Percentiles rank a stretch among this genome's conserved stretches.
phyloP scores from a whole-genome alignment of 2,888 invertebrate species.

The Dynastes hyllus region DNA sequence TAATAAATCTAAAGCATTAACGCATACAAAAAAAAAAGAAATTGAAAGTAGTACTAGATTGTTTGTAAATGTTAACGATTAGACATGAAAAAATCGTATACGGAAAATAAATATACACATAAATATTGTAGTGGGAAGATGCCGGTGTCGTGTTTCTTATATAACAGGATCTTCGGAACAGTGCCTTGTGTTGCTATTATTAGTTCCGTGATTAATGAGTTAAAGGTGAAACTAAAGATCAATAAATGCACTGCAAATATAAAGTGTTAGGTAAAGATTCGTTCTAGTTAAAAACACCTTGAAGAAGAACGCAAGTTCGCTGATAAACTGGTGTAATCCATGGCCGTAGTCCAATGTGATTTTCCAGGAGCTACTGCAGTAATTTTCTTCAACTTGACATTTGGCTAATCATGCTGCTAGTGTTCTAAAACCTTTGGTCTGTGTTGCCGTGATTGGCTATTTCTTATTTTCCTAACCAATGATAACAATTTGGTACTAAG shows the following conservation, averaged over 20 bases:
- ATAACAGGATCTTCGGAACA: slow-evolving; percentile 10
- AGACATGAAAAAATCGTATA: background rate
- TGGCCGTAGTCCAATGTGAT: too few species aligned
- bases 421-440: too few species aligned
- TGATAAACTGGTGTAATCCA: too few species aligned
- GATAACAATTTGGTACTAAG: too few species aligned
- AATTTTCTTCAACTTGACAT: too few species aligned
- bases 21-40: background rate
- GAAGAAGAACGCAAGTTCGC: too few species aligned
- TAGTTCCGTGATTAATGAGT: slow-evolving; percentile 9
- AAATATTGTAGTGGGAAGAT: background rate
- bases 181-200: background rate
- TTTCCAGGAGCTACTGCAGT: too few species aligned
- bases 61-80: background rate
- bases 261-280: background rate
- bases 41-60: slow-evolving; percentile 4
- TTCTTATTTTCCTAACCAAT: too few species aligned
- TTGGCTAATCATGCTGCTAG: too few species aligned
- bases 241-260: background rate
- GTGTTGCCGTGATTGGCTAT: too few species aligned
- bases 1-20: background rate
- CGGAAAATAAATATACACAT: background rate
- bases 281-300: too few species aligned
- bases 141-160: background rate
- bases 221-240: slow-evolving; percentile 19